Conservation (phyloP, 1,140 invertebrate species). For the Globodera rostochiensis region DNA sequence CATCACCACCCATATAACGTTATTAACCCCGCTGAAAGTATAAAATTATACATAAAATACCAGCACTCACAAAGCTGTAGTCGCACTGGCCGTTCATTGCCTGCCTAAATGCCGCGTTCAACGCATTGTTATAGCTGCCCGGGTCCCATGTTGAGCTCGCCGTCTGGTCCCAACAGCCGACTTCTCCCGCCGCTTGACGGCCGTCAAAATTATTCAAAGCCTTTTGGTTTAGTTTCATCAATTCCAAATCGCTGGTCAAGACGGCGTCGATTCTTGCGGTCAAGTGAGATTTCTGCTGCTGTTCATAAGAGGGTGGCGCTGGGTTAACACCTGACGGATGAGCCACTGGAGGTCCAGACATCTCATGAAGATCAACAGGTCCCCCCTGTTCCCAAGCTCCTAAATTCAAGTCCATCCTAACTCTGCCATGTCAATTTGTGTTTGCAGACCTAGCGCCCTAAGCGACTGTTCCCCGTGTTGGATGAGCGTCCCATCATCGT, state of each 20-base stretch:
- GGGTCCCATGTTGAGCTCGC: slow-evolving; percentile 20
- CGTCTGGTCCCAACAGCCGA: slow-evolving; percentile 7
- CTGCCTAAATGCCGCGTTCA: slow-evolving; percentile 33
- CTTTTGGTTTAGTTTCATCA: slow-evolving; percentile 11
- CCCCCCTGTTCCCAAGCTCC: neutral
- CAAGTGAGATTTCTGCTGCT: neutral
- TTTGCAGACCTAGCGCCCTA: neutral
- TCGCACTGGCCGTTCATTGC: slow-evolving; percentile 41
- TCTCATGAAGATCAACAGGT: neutral
- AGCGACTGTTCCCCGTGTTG: slow-evolving; percentile 31
- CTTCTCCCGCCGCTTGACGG: neutral
- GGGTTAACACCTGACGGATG: neutral
- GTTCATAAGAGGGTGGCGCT: neutral
- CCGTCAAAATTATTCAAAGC: neutral
- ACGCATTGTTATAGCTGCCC: slow-evolving; percentile 22
- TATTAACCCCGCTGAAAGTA: neutral
- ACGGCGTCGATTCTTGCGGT: neutral
- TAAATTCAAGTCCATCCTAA: neutral
- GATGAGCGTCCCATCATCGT: slow-evolving; percentile 45
- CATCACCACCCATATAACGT: neutral
- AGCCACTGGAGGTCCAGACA: neutral
- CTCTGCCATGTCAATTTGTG: neutral
- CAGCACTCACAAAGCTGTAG: slow-evolving; percentile 48
- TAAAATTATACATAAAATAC: neutral
- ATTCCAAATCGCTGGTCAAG: neutral